phyloP scores from a whole-genome alignment of 2,113 vertebrate species.

The Xenopus laevis region DNA sequence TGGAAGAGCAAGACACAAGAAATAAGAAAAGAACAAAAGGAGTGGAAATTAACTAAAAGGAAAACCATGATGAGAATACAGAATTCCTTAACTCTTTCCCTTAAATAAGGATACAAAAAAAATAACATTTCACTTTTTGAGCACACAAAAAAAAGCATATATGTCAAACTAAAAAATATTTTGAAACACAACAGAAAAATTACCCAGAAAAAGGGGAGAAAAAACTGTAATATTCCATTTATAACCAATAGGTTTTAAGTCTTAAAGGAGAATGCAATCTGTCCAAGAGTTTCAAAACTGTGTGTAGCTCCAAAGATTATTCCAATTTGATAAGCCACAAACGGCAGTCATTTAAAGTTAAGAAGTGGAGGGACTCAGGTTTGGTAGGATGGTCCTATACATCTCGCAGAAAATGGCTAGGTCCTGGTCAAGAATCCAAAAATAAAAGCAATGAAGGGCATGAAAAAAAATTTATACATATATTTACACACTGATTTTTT shows the following conservation, averaged over 20 bases:
- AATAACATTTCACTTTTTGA: slow-evolving; percentile 55
- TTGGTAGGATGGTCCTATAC: background rate
- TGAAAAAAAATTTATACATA: slow-evolving; percentile 9
- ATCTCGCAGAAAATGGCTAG: background rate
- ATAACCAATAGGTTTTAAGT: slow-evolving; percentile 14
- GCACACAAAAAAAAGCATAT: slow-evolving; percentile 49
- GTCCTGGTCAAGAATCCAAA: slow-evolving; percentile 22
- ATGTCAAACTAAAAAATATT: slow-evolving; percentile 52
- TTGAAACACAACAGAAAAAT: slow-evolving; percentile 36
- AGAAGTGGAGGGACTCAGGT: background rate
- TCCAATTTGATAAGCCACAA: slow-evolving; percentile 13
- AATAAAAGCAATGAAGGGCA: slow-evolving; percentile 25
- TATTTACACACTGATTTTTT: background rate
- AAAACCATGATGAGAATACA: slow-evolving; percentile 16
- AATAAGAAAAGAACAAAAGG: background rate
- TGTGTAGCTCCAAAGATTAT: background rate
- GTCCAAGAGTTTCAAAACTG: slow-evolving; percentile 17
- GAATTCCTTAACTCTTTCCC: slow-evolving; percentile 48
- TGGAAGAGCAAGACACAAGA: too few species aligned
- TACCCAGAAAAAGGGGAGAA: slow-evolving; percentile 3
- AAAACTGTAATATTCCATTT: slow-evolving; percentile 2
- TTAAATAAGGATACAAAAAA: slow-evolving; percentile 65
- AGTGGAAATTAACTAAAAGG: background rate
- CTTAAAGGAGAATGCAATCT: slow-evolving; percentile 10
- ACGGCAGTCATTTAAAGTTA: background rate